Conservation (phyloP, 2,888 invertebrate genomes). For the Chelonus formosanus region DNA sequence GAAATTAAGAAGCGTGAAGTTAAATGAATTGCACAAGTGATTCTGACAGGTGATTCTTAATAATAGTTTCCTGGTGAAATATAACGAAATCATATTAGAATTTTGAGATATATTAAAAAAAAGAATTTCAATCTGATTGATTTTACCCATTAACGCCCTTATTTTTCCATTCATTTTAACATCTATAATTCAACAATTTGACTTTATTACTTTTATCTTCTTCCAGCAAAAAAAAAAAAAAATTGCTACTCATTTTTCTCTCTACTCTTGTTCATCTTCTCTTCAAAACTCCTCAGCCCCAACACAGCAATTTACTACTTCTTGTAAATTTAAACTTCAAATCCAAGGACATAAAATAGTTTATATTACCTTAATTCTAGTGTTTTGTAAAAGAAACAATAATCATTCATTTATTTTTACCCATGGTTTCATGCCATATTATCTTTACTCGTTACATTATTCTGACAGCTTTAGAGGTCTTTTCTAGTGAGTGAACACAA, state of each 20-base stretch:
- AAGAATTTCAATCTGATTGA: too few relatives aligned
- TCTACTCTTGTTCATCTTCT: background rate
- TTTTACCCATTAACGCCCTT: background rate
- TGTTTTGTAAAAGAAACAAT: too few relatives aligned
- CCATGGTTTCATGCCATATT: too few relatives aligned
- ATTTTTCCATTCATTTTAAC: constrained; percentile 41
- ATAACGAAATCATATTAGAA: constrained; percentile 6
- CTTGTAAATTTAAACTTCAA: too few relatives aligned
- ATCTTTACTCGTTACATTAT: background rate
- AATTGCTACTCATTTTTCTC: constrained; percentile 50
- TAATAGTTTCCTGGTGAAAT: constrained; percentile 43
- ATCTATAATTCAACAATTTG: constrained; percentile 44
- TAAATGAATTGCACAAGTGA: constrained; percentile 58
- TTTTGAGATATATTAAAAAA: background rate
- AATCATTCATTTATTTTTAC: too few relatives aligned
- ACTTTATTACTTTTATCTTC: constrained; percentile 45
- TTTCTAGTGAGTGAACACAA: constrained; percentile 1
- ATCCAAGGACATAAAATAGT: too few relatives aligned
- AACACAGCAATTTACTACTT: too few relatives aligned
- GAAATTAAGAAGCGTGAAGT: constrained; percentile 46
- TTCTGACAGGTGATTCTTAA: constrained; percentile 55
- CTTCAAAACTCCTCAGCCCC: too few relatives aligned
- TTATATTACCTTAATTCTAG: too few relatives aligned
- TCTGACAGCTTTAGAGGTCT: constrained; percentile 19
- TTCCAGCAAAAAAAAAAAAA: constrained; percentile 27